Percentiles rank a stretch among this genome's conserved stretches.
Evolutionary conservation across 2,113 vertebrate genomes (phyloP).

Genomic region (Origma solitaria): DNA sequence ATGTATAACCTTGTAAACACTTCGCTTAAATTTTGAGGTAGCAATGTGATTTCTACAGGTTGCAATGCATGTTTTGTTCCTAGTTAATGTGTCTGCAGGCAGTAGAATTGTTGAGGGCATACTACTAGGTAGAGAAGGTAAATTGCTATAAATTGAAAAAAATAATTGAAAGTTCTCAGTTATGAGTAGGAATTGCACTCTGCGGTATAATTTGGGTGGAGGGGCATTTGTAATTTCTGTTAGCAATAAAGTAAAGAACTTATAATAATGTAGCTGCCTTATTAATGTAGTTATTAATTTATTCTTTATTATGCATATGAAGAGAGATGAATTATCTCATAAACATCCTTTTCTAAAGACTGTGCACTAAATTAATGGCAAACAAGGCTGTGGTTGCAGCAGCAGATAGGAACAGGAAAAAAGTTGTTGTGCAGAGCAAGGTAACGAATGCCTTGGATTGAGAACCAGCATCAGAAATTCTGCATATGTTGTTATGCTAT

Average conservation of each 20-base stretch:
- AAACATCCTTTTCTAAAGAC: not conserved
- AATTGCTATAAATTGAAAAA: not conserved
- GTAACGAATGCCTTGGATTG: not conserved
- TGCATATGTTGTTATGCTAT: not conserved
- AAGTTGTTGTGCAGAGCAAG: not conserved
- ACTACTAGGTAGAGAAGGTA: not conserved
- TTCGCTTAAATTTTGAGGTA: not conserved
- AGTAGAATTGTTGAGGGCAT: not conserved
- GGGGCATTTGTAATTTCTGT: not conserved
- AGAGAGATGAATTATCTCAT: not conserved
- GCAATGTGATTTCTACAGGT: not conserved
- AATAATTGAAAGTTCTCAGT: not conserved
- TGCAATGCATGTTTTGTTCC: not conserved
- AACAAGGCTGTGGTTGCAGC: not conserved
- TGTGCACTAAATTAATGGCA: not conserved
- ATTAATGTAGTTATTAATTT: slow-evolving; percentile 3
- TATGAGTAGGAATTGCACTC: not conserved
- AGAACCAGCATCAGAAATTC: not conserved
- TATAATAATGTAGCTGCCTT: not conserved
- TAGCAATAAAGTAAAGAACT: not conserved
- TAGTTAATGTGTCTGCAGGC: not conserved
- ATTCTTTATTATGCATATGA: not conserved
- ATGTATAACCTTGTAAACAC: not conserved
- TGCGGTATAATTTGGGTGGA: not conserved
- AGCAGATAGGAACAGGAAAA: not conserved